Evolutionary conservation across 2,888 invertebrate genomes (phyloP), one percentile per base, ranked within the genome.

Genomic region (Rhyacophila evoluta): DNA sequence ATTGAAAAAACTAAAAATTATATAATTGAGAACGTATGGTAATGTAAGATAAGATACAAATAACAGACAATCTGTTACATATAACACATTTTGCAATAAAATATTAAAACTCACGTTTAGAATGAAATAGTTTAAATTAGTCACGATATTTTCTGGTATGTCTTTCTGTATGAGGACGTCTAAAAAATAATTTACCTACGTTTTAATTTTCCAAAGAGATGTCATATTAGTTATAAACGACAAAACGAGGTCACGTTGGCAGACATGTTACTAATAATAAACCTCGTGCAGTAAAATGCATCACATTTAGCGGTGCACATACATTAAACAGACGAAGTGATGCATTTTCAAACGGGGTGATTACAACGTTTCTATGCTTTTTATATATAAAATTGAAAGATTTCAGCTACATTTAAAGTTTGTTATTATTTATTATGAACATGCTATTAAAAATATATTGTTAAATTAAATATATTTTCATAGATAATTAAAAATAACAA

Each of bases 241-340:
- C 69, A 33, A 33, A 69, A 69, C 29, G 69, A 69, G 69, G 69
- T 69, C 69, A 28, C 69, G n/a, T 2, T 12, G 8, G 69, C 28
- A 28, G 69, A 69, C 69, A 15, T 28, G 69, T 69, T 5, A 69
- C 69, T 69, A 69, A 69, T 69, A 69, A 69, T 69, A 69, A 69
- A 28, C 33, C n/a, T 12, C 12, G n/a, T 69, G 69, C 29, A 69
- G 29, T 33, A 69, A 69, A 69, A 33, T 29, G 28, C 69, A 69
- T 69, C 69, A 69, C 69, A 29, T 29, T 69, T 28, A 69, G 69
- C 69, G 19, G 27, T 11, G 69, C 69, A 27, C 68, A 29, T 29
- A 15, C 29, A 69, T 69, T 27, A 15, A 69, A 69, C 28, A 12
- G 69, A 11, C 15, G 28, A 10, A 55, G 55, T 8, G 15, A 55